phyloP scores from a whole-genome alignment of 2,888 invertebrate genomes.

The Plebejus anna region DNA sequence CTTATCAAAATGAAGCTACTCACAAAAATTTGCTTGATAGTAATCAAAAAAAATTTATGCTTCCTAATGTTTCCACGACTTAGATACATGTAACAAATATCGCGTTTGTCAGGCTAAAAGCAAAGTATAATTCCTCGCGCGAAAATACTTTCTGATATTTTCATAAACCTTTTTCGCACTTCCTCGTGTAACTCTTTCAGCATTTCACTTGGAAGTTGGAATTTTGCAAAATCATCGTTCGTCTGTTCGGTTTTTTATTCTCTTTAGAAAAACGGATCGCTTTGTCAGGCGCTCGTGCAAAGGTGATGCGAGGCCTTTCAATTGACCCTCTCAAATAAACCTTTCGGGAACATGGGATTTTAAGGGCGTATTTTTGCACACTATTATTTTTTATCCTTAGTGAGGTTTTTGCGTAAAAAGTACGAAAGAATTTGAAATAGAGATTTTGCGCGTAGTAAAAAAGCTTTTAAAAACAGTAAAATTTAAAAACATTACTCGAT shows the following conservation, averaged over 20 bases:
- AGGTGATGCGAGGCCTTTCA: conserved; percentile 18
- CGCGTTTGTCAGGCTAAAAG: neutral
- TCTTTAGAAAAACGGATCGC: conserved; percentile 18
- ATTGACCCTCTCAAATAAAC: conserved; percentile 24
- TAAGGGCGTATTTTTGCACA: conserved; percentile 13
- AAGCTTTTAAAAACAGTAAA: no score
- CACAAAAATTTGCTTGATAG: no score
- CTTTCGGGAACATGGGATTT: conserved; percentile 15
- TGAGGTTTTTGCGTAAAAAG: neutral
- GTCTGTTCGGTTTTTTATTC: conserved; percentile 20
- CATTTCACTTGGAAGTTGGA: conserved; percentile 9
- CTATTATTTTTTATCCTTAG: neutral
- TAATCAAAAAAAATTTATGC: no score
- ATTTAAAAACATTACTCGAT: no score
- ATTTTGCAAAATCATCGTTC: conserved; percentile 20
- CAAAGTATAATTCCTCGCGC: neutral
- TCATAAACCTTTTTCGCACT: neutral
- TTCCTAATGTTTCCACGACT: neutral
- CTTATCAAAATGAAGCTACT: no score
- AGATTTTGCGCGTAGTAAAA: neutral
- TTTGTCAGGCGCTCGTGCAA: conserved; percentile 20
- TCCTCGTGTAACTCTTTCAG: conserved; percentile 3
- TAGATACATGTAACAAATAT: neutral
- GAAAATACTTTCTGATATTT: conserved; percentile 1
- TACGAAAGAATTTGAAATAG: neutral